phyloP scores from a whole-genome alignment of 1,140 invertebrate species.

The Dolichoris vasculosae region DNA sequence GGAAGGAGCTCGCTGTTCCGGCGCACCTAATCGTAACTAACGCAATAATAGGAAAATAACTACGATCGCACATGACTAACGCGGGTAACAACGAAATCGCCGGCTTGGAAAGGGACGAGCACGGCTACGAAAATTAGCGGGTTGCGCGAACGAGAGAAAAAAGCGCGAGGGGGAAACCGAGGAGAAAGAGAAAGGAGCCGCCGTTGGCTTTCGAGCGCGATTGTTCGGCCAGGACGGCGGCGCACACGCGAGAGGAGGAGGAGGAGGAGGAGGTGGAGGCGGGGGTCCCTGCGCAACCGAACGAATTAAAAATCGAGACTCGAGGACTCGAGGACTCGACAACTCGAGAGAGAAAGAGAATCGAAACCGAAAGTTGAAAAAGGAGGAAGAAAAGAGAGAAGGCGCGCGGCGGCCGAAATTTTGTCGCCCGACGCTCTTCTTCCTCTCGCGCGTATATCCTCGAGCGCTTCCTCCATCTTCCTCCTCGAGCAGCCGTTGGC shows the following conservation, averaged over 20 bases:
- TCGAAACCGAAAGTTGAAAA: too few relatives aligned
- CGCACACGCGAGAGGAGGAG: too few relatives aligned
- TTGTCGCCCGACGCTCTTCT: too few relatives aligned
- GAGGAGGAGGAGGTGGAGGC: background rate
- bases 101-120: background rate
- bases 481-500: too few relatives aligned
- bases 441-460: too few relatives aligned
- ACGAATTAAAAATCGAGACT: background rate
- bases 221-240: too few relatives aligned
- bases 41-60: constrained; percentile 41
- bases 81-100: constrained; percentile 44
- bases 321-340: constrained; percentile 3
- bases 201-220: background rate
- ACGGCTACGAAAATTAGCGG: background rate
- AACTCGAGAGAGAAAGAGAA: too few relatives aligned
- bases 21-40: constrained; percentile 46
- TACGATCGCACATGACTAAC: constrained; percentile 49
- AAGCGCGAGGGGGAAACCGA: background rate
- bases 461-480: background rate
- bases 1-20: background rate
- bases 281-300: background rate
- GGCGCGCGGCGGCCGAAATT: constrained; percentile 16
- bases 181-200: background rate
- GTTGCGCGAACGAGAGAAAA: background rate
- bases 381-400: constrained; percentile 10